phyloP scores from a whole-genome alignment of 2,797 vertebrate species.

The Nasua narica region DNA sequence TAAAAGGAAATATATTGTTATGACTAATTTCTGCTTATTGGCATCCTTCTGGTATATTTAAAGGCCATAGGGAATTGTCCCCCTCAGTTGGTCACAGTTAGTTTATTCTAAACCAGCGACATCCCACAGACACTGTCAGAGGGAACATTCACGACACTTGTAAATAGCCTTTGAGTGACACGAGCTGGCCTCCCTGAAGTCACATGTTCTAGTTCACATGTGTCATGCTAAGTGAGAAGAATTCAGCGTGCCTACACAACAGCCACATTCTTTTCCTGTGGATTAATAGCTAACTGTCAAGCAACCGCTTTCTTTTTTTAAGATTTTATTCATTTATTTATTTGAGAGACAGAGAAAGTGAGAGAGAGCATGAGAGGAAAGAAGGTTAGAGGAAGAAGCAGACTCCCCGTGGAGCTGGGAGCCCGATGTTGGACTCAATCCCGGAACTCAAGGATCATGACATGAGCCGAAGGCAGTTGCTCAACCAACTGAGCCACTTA shows the following conservation, averaged over 20 bases:
- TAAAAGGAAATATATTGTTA: not conserved
- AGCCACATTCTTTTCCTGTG: not conserved
- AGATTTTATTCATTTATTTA: too few relatives aligned
- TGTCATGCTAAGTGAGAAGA: not conserved
- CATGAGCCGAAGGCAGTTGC: too few relatives aligned
- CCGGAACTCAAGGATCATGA: too few relatives aligned
- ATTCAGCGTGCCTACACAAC: not conserved
- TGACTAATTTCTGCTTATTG: not conserved
- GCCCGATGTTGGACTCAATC: too few relatives aligned
- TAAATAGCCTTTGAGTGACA: not conserved
- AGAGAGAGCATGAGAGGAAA: too few relatives aligned
- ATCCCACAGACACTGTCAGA: not conserved
- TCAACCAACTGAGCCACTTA: too few relatives aligned
- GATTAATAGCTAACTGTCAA: not conserved
- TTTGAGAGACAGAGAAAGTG: too few relatives aligned
- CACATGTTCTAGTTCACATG: not conserved
- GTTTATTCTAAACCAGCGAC: not conserved
- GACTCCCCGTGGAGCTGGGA: too few relatives aligned
- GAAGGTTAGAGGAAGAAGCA: too few relatives aligned
- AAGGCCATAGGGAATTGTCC: not conserved
- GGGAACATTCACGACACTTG: not conserved
- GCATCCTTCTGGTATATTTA: not conserved
- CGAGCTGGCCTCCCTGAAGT: not conserved
- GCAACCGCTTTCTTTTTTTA: not conserved
- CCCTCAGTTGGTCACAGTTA: not conserved